These are phyloP conservation scores for Icerya purchasi DNA, from an alignment of 2,888 invertebrate genomes.

Conservation along the genomic window DNA sequence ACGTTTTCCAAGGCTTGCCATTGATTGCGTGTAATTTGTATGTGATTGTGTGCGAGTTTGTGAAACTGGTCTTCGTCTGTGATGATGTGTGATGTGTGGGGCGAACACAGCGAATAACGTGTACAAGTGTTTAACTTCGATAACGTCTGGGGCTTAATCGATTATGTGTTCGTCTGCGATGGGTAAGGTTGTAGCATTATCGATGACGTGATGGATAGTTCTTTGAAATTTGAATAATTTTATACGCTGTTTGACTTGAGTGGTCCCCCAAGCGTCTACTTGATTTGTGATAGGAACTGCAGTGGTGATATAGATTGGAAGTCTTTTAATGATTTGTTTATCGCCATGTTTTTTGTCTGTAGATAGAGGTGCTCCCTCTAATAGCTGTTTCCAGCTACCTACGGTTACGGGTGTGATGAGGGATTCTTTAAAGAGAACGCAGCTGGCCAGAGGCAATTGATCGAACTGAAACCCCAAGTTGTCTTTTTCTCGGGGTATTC, in stretches of 20 bases:
- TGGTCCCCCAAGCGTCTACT: background rate
- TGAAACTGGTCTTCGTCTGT: background rate
- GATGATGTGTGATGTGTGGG: background rate
- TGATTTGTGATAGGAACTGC: background rate
- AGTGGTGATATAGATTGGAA: background rate
- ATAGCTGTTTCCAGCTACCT: background rate
- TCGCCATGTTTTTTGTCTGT: background rate
- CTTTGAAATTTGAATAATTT: background rate
- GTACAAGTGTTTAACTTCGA: background rate
- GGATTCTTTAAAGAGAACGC: background rate
- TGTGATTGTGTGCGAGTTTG: background rate
- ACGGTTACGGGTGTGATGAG: background rate
- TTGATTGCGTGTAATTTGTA: background rate
- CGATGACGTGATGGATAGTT: background rate
- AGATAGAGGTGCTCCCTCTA: background rate
- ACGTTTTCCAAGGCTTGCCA: background rate
- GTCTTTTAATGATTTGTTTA: background rate
- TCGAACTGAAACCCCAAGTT: background rate
- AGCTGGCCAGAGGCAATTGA: background rate
- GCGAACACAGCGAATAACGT: too few species aligned
- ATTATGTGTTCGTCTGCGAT: background rate
- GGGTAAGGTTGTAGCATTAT: background rate
- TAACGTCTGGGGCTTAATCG: background rate
- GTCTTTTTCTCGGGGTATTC: background rate
- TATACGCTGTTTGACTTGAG: background rate